Base-by-base conservation (phyloP, 2,113 vertebrate species). In the Sylvicapra grimmia region DNA sequence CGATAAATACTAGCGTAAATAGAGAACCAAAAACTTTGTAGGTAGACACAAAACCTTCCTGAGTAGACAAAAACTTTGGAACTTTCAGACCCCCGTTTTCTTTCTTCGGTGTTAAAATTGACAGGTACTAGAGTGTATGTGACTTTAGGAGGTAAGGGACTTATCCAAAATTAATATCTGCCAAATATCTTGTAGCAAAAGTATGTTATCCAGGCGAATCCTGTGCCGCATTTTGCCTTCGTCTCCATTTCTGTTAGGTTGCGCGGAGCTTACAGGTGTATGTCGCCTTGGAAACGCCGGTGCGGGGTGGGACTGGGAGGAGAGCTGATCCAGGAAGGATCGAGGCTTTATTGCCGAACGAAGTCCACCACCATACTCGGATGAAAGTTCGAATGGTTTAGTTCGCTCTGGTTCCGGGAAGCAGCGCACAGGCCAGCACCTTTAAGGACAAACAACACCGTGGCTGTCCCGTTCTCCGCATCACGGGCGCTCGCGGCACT, bases 361-460 rank as follows among this genome's bases (percentile, higher is more conserved):
- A 61, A 91, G 92, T 94, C 86, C 79, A 89, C 31, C 65, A 59
- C 58, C 40, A 15, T 0, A 31, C 27, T 47, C 21, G 0, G 65
- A 40, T 86, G 40, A 80, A 96, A 97, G 63, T 88, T 72, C 44
- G 11, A 94, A 49, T 18, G 56, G 84, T 72, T 94, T 53, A n/a
- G 13, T 77, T 90, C 19, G 13, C 53, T 83, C 80, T 53, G 65
- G 33, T 47, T 89, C 44, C 2, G 51, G 63, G 11, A 86, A 75
- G 49, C 27, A 65, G 61, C 31, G 23, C 63, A 61, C 89, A 44
- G 49, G 44, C 65, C 75, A 27, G 84, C 96, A 51, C 12, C n/a
- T 58, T n/a, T 40, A 79, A 47, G 8, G 5, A 21, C 68, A 21
- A 36, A 59, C 19, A 83, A 7, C 68, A 11, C 54, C 21, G 79